Percentiles rank a stretch among this genome's conserved stretches.
Evolutionary conservation across 2,113 vertebrate species (phyloP).

Genomic region (Hippocampus guttulatus): DNA sequence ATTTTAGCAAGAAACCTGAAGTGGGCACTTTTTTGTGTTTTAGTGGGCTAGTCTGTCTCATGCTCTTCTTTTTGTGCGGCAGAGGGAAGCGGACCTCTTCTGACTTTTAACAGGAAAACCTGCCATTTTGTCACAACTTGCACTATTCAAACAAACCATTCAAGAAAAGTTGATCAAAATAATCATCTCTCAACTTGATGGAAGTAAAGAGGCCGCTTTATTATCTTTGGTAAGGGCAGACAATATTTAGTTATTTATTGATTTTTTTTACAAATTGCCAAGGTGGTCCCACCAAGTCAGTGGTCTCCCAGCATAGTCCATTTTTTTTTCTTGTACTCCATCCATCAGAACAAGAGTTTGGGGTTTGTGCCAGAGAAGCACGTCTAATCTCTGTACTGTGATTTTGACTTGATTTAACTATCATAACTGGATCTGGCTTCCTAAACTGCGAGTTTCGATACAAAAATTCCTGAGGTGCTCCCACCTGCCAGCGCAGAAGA

Average conservation of each 20-base stretch:
- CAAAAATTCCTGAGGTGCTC: background rate
- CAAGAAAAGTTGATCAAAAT: no score
- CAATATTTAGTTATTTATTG: background rate
- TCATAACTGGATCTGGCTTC: conserved; percentile 44
- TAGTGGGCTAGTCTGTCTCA: no score
- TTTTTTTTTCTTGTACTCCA: background rate
- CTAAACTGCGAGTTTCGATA: conserved; percentile 26
- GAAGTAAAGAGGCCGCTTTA: background rate
- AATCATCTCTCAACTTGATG: no score
- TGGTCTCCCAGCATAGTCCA: background rate
- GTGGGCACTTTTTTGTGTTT: no score
- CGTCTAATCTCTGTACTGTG: conserved; percentile 42
- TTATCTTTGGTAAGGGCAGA: background rate
- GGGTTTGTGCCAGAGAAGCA: conserved; percentile 35
- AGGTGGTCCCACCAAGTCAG: background rate
- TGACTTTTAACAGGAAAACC: no score
- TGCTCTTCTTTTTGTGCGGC: no score
- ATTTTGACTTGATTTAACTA: conserved; percentile 45
- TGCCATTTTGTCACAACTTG: no score
- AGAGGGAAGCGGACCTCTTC: no score
- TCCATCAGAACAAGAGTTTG: background rate
- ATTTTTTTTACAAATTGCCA: background rate
- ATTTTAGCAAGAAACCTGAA: no score
- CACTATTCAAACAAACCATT: no score
- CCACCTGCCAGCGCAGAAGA: background rate